phyloP scores from a whole-genome alignment of 2,888 invertebrate species.

The Acholoe squamosa region DNA sequence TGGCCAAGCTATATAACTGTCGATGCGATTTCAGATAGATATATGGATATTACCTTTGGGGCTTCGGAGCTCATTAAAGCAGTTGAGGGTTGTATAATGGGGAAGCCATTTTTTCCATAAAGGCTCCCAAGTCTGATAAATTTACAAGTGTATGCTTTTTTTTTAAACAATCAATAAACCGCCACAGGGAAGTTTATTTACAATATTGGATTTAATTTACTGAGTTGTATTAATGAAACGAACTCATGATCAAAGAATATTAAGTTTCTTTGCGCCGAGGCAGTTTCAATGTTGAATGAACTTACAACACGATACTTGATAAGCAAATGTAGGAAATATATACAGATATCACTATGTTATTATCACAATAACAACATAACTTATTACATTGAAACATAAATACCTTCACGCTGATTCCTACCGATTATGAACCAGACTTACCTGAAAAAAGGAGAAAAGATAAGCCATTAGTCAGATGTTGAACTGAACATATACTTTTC shows the following conservation, averaged over 20 bases:
- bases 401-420: neutral
- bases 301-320: too few relatives aligned
- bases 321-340: too few relatives aligned
- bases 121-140: neutral
- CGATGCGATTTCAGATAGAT: neutral
- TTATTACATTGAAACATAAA: neutral
- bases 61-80: neutral
- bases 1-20: neutral
- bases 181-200: too few relatives aligned
- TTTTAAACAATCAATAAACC: too few relatives aligned
- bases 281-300: too few relatives aligned
- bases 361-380: too few relatives aligned
- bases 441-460: neutral
- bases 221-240: too few relatives aligned
- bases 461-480: neutral
- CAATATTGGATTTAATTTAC: too few relatives aligned
- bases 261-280: too few relatives aligned
- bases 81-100: slow-evolving; percentile 11
- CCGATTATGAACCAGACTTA: neutral
- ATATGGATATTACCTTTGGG: slow-evolving; percentile 16
- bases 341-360: too few relatives aligned
- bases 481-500: too few relatives aligned
- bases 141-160: neutral
- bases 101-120: neutral
- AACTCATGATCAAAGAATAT: too few relatives aligned